phyloP scores from a whole-genome alignment of 2,888 invertebrate species.

The Stramonita haemastoma region DNA sequence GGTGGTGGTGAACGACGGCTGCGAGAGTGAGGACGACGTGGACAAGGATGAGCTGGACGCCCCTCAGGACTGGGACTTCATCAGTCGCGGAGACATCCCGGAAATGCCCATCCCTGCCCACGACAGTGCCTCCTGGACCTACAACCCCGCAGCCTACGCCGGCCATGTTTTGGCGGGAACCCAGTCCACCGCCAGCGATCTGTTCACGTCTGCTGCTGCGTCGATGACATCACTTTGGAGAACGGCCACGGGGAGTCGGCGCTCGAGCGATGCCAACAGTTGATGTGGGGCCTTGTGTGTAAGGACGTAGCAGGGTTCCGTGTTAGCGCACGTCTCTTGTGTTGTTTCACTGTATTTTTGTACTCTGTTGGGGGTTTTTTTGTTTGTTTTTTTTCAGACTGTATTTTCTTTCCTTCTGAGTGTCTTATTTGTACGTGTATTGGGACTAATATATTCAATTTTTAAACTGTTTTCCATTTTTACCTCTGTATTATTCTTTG shows the following conservation, averaged over 20 bases:
- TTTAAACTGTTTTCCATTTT: no score
- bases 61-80: slow-evolving; percentile 86
- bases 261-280: slow-evolving; percentile 33
- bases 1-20: slow-evolving; percentile 82
- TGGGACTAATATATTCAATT: no score
- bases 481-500: no score
- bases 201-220: slow-evolving; percentile 89
- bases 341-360: neutral
- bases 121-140: slow-evolving; percentile 44
- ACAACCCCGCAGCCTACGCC: slow-evolving; percentile 48
- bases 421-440: neutral
- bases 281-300: slow-evolving; percentile 35
- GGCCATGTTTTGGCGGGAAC: slow-evolving; percentile 41
- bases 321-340: no score
- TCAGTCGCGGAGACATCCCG: slow-evolving; percentile 74
- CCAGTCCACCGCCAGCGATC: slow-evolving; percentile 84
- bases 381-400: neutral
- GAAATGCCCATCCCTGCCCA: slow-evolving; percentile 49
- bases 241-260: slow-evolving; percentile 44
- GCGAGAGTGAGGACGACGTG: slow-evolving; percentile 81
- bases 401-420: neutral
- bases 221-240: slow-evolving; percentile 89
- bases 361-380: neutral
- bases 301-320: no score
- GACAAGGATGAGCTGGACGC: slow-evolving; percentile 80